Base-by-base conservation (phyloP, 53 echinoderm and acorn worm genomes). In the Echinarachnius parma region DNA sequence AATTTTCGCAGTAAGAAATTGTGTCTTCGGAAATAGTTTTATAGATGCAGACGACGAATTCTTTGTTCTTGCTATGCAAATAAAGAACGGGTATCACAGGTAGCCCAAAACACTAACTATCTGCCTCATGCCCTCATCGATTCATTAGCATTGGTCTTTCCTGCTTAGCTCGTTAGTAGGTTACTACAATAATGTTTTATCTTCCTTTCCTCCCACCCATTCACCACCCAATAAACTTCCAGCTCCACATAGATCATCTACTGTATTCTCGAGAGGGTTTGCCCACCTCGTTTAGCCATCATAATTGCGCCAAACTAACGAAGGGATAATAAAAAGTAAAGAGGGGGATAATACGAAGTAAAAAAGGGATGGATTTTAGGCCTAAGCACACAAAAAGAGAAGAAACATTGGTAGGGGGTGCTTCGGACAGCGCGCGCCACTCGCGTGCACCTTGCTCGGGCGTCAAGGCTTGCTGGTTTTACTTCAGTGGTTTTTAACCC, bases 91-190 rank as follows among this genome's bases (percentile, higher is more conserved):
- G n/a, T n/a, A n/a, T n/a, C n/a, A n/a, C n/a, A n/a, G n/a, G n/a
- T n/a, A n/a, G n/a, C n/a, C n/a, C n/a, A n/a, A n/a, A n/a, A n/a
- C n/a, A n/a, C n/a, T n/a, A n/a, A n/a, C n/a, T n/a, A n/a, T n/a
- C n/a, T n/a, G 36, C 63, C 63, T 19, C 18, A n/a, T n/a, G 63
- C 63, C 39, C 39, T 27, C 63, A 44, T 62, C 66, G 34, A 46
- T 66, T 66, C 66, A 66, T 66, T 66, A 66, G 47, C 48, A 31
- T 66, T 47, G 48, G 47, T 66, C 46, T 66, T 66, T 66, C 66
- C 48, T 48, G 66, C 29, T n/a, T 29, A 66, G 48, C 66, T 46
- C n/a, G n/a, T n/a, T n/a, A n/a, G n/a, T n/a, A n/a, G n/a, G n/a
- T 66, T 28, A 31, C 34, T 66, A 66, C 66, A 66, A 23, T 62